Percentiles rank a stretch among this genome's conserved stretches.
Conservation (phyloP, 1,140 invertebrate species). For the Drosophila varians region DNA sequence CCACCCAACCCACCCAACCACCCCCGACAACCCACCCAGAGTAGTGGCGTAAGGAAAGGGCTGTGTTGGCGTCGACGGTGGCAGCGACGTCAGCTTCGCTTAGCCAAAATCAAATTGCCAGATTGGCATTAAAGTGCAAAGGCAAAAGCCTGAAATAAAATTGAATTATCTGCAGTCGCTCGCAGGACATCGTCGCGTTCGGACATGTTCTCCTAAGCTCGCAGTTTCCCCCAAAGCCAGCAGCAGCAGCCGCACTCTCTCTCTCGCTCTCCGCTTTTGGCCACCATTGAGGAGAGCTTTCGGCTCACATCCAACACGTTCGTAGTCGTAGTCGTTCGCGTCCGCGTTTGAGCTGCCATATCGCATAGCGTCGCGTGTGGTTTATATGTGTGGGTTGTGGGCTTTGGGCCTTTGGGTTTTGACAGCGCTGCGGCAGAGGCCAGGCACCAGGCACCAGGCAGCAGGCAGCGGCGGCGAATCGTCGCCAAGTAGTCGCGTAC, state of each 20-base stretch:
- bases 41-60: slow-evolving; percentile 43
- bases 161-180: slow-evolving; percentile 83
- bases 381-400: slow-evolving; percentile 11
- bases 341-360: not conserved
- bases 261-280: not conserved
- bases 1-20: slow-evolving; percentile 24
- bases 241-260: slow-evolving; percentile 10
- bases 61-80: slow-evolving; percentile 30
- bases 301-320: slow-evolving; percentile 41
- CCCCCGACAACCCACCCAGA: slow-evolving; percentile 36
- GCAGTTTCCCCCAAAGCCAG: slow-evolving; percentile 11
- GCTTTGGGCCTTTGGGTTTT: slow-evolving; percentile 26
- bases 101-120: slow-evolving; percentile 79
- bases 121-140: slow-evolving; percentile 83
- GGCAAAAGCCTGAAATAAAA: slow-evolving; percentile 80
- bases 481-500: slow-evolving; percentile 76
- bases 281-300: slow-evolving; percentile 30
- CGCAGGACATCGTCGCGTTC: slow-evolving; percentile 82
- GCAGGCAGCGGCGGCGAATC: slow-evolving; percentile 66
- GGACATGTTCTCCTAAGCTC: slow-evolving; percentile 59
- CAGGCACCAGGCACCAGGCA: slow-evolving; percentile 41
- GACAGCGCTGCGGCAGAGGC: slow-evolving; percentile 12
- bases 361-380: not conserved
- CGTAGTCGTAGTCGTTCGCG: slow-evolving; percentile 30
- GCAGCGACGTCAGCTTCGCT: slow-evolving; percentile 47